Evolutionary conservation across 1,140 invertebrate genomes (phyloP).

Genomic region (Leptinotarsa defecta): DNA sequence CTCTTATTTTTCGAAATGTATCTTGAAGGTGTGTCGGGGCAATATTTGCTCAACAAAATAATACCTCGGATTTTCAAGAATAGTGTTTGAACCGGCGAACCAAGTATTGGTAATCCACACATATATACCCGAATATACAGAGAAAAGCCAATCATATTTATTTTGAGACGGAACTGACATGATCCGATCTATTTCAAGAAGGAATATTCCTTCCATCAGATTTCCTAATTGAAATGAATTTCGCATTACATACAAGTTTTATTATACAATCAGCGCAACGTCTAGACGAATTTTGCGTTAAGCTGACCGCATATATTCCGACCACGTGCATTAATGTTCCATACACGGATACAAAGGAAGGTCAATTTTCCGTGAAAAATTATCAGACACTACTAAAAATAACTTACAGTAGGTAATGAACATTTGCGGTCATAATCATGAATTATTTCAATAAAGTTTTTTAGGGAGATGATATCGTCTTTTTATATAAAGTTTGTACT

Average conservation of each 20-base stretch:
- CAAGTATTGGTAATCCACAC: too few species aligned
- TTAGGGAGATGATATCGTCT: too few species aligned
- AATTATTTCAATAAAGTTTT: too few species aligned
- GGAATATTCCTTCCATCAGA: background rate
- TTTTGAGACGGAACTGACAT: background rate
- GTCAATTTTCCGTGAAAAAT: too few species aligned
- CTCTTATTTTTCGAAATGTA: background rate
- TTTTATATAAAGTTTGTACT: too few species aligned
- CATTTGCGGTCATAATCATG: too few species aligned
- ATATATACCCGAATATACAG: background rate
- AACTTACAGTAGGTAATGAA: too few species aligned
- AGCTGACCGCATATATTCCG: background rate
- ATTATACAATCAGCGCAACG: background rate
- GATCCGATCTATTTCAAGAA: background rate
- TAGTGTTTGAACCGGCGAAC: background rate
- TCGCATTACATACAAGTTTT: background rate
- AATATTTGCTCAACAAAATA: background rate
- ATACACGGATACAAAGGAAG: too few species aligned
- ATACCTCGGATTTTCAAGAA: background rate
- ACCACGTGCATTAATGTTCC: too few species aligned
- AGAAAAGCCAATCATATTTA: background rate
- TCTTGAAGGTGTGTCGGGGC: background rate
- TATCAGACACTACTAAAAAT: too few species aligned
- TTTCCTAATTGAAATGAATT: background rate
- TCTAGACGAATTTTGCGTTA: background rate